phyloP scores from a whole-genome alignment of 2,888 invertebrate genomes.

The Pimpla rufipes region DNA sequence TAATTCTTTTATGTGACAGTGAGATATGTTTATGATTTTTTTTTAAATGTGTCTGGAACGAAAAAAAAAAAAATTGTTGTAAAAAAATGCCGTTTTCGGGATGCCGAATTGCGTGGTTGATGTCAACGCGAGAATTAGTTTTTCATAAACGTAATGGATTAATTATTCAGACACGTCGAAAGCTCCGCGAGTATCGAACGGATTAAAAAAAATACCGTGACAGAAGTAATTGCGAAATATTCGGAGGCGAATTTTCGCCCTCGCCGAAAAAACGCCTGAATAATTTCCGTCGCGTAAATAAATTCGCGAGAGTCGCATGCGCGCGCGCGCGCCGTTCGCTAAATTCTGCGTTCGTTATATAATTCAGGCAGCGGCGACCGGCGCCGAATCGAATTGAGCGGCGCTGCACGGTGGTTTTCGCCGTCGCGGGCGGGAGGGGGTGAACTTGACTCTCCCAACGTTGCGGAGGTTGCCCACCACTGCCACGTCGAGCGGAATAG shows the following conservation, averaged over 20 bases:
- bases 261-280: background rate
- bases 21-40: too few species aligned
- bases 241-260: background rate
- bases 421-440: slow-evolving; percentile 33
- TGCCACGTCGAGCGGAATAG: slow-evolving; percentile 64
- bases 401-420: slow-evolving; percentile 47
- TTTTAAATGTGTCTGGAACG: too few species aligned
- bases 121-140: background rate
- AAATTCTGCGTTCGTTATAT: background rate
- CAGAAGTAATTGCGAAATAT: background rate
- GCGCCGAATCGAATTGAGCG: slow-evolving; percentile 37
- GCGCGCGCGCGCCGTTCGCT: background rate
- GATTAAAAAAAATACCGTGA: background rate
- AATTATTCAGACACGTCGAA: too few species aligned
- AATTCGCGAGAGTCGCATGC: background rate
- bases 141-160: background rate
- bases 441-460: slow-evolving; percentile 75
- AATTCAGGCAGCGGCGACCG: slow-evolving; percentile 16
- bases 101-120: background rate
- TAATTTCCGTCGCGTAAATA: slow-evolving; percentile 1
- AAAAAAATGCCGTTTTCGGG: background rate
- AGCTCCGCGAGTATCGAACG: background rate
- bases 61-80: too few species aligned
- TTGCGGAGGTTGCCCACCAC: slow-evolving; percentile 74
- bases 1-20: too few species aligned